Evolutionary conservation across 1,140 invertebrate species (phyloP), one percentile per base, ranked within the genome.

Genomic region (Caerostris extrusa): DNA sequence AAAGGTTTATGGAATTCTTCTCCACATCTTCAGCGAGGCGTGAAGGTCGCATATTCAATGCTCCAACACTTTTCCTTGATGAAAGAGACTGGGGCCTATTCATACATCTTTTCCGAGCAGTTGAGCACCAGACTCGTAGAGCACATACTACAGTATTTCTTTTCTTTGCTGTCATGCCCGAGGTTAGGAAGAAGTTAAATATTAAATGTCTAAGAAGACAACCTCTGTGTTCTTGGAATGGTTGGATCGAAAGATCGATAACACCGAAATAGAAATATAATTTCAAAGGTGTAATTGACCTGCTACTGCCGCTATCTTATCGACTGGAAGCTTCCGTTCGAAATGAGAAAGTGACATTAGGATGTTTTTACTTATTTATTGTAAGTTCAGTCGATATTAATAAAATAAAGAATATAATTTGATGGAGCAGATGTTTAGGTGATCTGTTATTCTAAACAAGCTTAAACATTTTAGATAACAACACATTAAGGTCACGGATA

Each of bases 151-250:
- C 14, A 67, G n/a, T 67, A 82, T 82, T 55, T 82, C 83, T 85
- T 85, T 58, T 56, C 55, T 56, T 85, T 57, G 7, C 55, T 57
- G 56, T 85, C 57, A 17, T 7, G 8, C n/a, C 55, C 83, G 57
- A 85, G n/a, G 83, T 85, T 85, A 85, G 55, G 19, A 85, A 57
- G 83, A 60, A 85, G 83, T 85, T 57, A 85, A 85, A 85, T 85
- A 85, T 60, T 85, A 60, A 85, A 58, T 58, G 56, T 85, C 83
- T 58, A 85, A 85, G 53, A 85, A 85, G 34, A 10, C n/a, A 85
- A 17, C 83, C 34, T 85, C 17, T 60, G 0, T 60, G 83, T 85
- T 85, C 83, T 85, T 19, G 83, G 56, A 85, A 85, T 34, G 71
- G 34, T 50, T 58, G 58, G 83, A 57, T 85, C 57, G 10, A 19